Conservation (phyloP, 37 sponge, comb jelly and placozoan species). For the Ephydatia muelleri region DNA sequence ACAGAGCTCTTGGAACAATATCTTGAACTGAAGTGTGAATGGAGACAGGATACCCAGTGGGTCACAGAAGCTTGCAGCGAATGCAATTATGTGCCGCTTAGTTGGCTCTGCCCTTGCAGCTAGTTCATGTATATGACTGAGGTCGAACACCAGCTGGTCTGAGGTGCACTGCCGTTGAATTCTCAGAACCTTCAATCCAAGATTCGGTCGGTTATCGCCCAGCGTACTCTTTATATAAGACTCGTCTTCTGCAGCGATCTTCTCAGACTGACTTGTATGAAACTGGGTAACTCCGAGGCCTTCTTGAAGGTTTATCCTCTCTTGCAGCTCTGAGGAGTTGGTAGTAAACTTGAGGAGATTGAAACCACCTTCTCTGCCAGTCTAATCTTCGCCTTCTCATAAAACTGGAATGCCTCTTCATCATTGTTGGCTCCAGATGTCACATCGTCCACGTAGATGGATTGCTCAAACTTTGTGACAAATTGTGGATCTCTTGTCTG, state of each 20-base stretch:
- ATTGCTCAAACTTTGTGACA: too few relatives aligned
- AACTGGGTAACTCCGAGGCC: background rate
- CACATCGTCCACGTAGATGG: too few relatives aligned
- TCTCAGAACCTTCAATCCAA: too few relatives aligned
- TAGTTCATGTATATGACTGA: too few relatives aligned
- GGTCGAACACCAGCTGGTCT: too few relatives aligned
- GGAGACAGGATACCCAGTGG: conserved; percentile 2
- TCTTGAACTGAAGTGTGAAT: background rate
- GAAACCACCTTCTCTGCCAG: conserved; percentile 10
- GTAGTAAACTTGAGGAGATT: conserved; percentile 24
- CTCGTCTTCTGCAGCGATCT: too few relatives aligned
- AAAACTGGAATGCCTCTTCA: background rate
- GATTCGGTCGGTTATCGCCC: too few relatives aligned
- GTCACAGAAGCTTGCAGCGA: background rate
- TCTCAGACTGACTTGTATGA: too few relatives aligned
- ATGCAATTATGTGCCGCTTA: background rate
- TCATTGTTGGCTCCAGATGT: too few relatives aligned
- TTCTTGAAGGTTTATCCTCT: background rate
- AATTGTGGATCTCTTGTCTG: too few relatives aligned
- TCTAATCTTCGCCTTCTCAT: background rate
- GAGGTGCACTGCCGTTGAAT: too few relatives aligned
- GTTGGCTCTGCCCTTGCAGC: background rate
- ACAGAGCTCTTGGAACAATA: conserved; percentile 22
- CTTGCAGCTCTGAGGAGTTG: conserved; percentile 1
- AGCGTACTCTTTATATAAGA: too few relatives aligned